phyloP scores from a whole-genome alignment of 2,888 invertebrate species.

The Hemicrepidius hirtus region DNA sequence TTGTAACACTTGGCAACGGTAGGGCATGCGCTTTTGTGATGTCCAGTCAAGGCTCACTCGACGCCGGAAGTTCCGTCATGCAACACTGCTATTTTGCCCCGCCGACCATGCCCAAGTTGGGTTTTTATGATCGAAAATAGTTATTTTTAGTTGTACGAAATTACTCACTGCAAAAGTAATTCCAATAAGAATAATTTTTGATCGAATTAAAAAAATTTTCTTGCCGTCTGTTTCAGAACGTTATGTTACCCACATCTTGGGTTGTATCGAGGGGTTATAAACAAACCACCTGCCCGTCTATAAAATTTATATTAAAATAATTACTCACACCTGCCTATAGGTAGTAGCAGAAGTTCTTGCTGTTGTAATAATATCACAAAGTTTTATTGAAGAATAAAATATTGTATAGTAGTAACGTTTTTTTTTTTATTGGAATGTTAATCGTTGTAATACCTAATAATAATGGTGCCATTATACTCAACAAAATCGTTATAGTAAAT shows the following conservation, averaged over 20 bases:
- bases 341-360: neutral
- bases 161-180: conserved; percentile 20
- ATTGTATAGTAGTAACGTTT: no score
- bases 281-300: conserved; percentile 23
- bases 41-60: conserved; percentile 67
- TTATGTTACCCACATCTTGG: conserved; percentile 1
- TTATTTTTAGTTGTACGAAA: conserved; percentile 33
- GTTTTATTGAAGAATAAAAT: no score
- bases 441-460: no score
- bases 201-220: neutral
- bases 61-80: conserved; percentile 71
- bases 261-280: neutral
- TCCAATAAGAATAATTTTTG: conserved; percentile 3
- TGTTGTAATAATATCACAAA: neutral
- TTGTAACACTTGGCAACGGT: conserved; percentile 69
- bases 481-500: no score
- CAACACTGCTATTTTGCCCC: conserved; percentile 69
- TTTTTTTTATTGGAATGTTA: no score
- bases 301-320: conserved; percentile 10
- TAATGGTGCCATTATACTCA: no score
- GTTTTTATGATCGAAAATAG: conserved; percentile 56
- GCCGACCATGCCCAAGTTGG: conserved; percentile 67
- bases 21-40: conserved; percentile 66
- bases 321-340: conserved; percentile 17
- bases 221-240: neutral